Percentiles rank a stretch among this genome's conserved stretches.
Evolutionary conservation across 2,113 vertebrate species (phyloP).

Genomic region (Galbula dea): DNA sequence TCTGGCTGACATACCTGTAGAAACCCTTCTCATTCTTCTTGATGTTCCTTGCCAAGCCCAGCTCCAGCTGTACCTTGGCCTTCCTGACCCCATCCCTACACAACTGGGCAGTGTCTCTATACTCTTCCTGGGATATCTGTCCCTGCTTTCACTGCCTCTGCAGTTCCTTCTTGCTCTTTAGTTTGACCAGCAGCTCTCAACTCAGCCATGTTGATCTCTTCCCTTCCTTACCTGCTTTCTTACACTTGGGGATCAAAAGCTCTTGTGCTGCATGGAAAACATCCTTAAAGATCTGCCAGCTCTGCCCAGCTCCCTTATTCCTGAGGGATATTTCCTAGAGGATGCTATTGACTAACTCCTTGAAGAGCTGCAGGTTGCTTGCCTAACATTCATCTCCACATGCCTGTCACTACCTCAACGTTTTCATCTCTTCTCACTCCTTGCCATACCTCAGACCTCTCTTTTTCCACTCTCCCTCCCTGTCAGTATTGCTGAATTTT

Average conservation of each 20-base stretch:
- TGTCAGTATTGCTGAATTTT: neutral
- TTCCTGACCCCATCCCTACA: neutral
- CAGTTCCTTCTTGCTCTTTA: neutral
- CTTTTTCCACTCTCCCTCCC: neutral
- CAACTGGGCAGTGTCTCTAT: accelerated
- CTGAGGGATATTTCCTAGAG: neutral
- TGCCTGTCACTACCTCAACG: slow-evolving; percentile 44
- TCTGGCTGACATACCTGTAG: neutral
- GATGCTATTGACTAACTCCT: neutral
- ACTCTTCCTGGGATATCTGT: neutral
- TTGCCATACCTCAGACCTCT: neutral
- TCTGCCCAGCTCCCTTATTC: neutral
- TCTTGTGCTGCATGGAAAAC: neutral
- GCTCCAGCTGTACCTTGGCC: neutral
- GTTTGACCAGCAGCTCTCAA: neutral
- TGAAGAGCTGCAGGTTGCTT: neutral
- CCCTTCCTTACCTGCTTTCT: neutral
- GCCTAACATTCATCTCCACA: neutral
- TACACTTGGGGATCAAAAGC: neutral
- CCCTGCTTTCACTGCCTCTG: neutral
- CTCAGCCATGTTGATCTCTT: neutral
- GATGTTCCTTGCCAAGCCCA: neutral
- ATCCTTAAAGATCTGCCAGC: neutral
- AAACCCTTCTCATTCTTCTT: neutral
- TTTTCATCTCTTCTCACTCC: neutral